phyloP scores from a whole-genome alignment of 2,113 vertebrate genomes.

The Paramisgurnus dabryanus region DNA sequence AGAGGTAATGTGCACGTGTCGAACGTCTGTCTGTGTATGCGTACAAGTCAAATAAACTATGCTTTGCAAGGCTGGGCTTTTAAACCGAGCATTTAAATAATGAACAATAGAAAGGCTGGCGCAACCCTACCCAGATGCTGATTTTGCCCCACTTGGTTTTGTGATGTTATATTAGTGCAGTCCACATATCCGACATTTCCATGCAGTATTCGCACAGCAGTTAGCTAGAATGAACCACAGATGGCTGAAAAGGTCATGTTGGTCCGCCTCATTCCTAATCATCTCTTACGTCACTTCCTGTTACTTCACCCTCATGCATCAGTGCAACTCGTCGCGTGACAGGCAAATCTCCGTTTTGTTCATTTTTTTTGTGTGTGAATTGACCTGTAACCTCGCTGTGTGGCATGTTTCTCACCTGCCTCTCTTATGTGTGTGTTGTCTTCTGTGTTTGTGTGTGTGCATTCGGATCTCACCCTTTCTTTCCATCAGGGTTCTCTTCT shows the following conservation, averaged over 20 bases:
- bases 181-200: no score
- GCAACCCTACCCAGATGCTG: no score
- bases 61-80: no score
- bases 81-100: no score
- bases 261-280: background rate
- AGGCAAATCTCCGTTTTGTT: conserved; percentile 12
- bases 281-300: conserved; percentile 19
- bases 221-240: no score
- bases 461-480: conserved; percentile 78
- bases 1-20: no score
- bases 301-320: background rate
- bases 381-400: conserved; percentile 30
- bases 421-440: conserved; percentile 21
- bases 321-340: background rate
- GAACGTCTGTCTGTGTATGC: no score
- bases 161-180: no score
- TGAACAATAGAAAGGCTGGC: no score
- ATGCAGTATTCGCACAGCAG: no score
- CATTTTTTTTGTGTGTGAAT: conserved; percentile 5
- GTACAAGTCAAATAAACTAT: no score
- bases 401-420: conserved; percentile 17
- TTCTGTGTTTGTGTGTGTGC: conserved; percentile 52
- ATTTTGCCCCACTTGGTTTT: no score
- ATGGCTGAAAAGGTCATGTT: background rate
- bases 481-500: conserved; percentile 84